Percentiles rank a stretch among this genome's conserved stretches.
Evolutionary conservation across 1,140 invertebrate genomes (phyloP).

Genomic region (Lordiphosa collinella): DNA sequence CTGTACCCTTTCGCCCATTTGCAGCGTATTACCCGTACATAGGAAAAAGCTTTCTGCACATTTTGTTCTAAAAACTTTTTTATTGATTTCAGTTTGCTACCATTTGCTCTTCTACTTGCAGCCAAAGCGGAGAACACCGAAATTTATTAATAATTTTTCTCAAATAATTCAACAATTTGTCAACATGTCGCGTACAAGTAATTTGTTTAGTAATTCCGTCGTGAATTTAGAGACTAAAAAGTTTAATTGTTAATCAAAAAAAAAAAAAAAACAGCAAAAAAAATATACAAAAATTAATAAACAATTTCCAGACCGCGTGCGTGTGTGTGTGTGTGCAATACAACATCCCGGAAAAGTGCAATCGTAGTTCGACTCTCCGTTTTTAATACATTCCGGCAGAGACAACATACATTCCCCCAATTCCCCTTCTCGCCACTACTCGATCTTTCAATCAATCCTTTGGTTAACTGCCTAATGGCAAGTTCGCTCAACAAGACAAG

Average conservation of each 20-base stretch:
- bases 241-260: constrained; percentile 56
- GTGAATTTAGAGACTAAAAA: constrained; percentile 77
- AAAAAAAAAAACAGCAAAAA: constrained; percentile 3
- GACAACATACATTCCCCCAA: constrained; percentile 7
- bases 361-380: neutral
- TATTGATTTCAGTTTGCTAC: constrained; percentile 45
- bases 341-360: constrained; percentile 29
- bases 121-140: constrained; percentile 31
- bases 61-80: constrained; percentile 26
- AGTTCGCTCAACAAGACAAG: constrained; percentile 80
- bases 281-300: neutral
- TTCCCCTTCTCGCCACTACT: constrained; percentile 14
- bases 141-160: constrained; percentile 7
- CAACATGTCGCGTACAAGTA: constrained; percentile 73
- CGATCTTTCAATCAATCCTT: constrained; percentile 34
- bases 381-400: constrained; percentile 2
- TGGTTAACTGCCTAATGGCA: constrained; percentile 78
- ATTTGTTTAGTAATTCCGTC: constrained; percentile 51
- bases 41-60: constrained; percentile 31
- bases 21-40: too few species aligned
- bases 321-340: constrained; percentile 2
- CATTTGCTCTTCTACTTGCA: constrained; percentile 45
- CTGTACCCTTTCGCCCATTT: too few species aligned
- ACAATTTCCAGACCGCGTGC: neutral
- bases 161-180: constrained; percentile 6